Evolutionary conservation across 1,140 invertebrate genomes (phyloP), one percentile per base, ranked within the genome.

Genomic region (Lordiphosa stackelbergi): DNA sequence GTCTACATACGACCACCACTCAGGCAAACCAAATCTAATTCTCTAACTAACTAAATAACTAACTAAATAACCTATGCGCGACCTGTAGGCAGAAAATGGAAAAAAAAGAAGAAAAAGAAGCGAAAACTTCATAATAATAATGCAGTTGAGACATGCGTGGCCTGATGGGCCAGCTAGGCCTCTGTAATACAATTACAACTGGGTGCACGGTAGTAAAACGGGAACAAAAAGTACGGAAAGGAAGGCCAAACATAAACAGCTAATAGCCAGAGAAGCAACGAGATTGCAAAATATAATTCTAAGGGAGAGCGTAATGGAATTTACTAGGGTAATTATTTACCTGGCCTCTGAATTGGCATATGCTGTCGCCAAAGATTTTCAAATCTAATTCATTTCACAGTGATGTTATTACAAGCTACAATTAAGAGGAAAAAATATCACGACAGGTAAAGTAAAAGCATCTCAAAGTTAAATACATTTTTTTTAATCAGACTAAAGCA

Each of bases 1-100:
- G 34, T 16, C 19, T 36, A 35, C 37, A 47, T 49, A 75, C 57
- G 49, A 46, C 52, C 72, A 73, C 65, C 38, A 43, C 42, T 36
- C 72, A 24, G 28, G 72, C 77, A 83, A 83, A 83, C 77, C 77
- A 83, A 83, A 83, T 83, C 78, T 61, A 84, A 84, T 83, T 79
- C 49, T 53, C 62, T 57, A 34, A 45, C 52, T 45, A 61, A 16
- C n/a, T n/a, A n/a, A n/a, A n/a, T n/a, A 1, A 53, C 47, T 13
- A 59, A 55, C 48, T 48, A 40, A 56, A 54, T 53, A 63, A 63
- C 59, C 65, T 56, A 61, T 61, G 41, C 13, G 55, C 41, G 24
- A 37, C 41, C 40, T 41, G 35, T 12, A 5, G 60, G 11, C 53
- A 37, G 36, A 42, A 60, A 56, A 60, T 41, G 19, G 42, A 38